phyloP scores from a whole-genome alignment of 2,888 invertebrate species.

The Corbicula japonica region DNA sequence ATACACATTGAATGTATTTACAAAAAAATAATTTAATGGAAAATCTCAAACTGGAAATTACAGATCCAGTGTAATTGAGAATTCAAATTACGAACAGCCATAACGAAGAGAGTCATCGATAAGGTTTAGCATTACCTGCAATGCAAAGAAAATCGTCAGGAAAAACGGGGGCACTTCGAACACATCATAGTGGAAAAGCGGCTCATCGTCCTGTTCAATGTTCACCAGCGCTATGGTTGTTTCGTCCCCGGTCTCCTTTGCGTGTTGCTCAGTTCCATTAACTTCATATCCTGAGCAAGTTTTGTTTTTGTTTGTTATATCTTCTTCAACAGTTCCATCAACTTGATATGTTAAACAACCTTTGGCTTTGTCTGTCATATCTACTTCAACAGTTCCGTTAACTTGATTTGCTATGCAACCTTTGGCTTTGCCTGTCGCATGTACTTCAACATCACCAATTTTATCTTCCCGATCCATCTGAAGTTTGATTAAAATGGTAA shows the following conservation, averaged over 20 bases:
- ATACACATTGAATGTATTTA: not conserved
- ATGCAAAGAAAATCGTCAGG: slow-evolving; percentile 44
- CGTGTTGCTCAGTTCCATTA: not conserved
- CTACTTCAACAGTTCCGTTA: too few relatives aligned
- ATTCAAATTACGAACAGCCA: not conserved
- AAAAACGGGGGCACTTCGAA: slow-evolving; percentile 48
- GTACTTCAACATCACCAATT: too few relatives aligned
- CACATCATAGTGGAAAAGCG: slow-evolving; percentile 53
- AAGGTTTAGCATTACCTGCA: slow-evolving; percentile 37
- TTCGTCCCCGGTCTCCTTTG: not conserved
- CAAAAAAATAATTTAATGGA: not conserved
- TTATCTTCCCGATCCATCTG: too few relatives aligned
- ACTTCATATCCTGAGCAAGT: too few relatives aligned
- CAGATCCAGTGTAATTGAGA: not conserved
- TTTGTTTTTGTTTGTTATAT: too few relatives aligned
- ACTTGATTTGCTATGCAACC: too few relatives aligned
- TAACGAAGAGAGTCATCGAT: not conserved
- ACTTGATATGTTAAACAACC: too few relatives aligned
- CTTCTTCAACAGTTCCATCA: too few relatives aligned
- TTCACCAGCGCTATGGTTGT: not conserved
- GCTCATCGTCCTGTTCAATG: slow-evolving; percentile 27
- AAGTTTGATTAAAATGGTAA: too few relatives aligned
- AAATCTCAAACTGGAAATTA: not conserved
- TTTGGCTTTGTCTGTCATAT: too few relatives aligned
- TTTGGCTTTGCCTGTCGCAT: too few relatives aligned